Base-by-base conservation (phyloP, 2,888 invertebrate species). In the Phorcus lineatus region DNA sequence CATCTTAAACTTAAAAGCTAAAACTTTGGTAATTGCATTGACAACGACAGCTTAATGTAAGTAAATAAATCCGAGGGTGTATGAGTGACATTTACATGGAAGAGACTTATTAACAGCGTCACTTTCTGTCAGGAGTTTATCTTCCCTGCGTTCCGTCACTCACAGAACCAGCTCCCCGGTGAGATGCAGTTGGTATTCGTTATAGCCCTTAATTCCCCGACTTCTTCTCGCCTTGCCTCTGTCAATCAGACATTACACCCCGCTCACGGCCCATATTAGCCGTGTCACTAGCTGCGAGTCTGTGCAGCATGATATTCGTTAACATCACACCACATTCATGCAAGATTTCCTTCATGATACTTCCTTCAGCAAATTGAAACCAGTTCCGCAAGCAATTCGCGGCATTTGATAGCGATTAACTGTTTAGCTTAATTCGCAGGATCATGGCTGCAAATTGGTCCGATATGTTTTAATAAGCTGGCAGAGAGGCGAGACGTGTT, bases 291-390 rank as follows among this genome's bases (percentile, higher is more conserved):
- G 9, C 52, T 22, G 52, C n/a, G 19, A 22, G 19, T 53, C 31
- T 75, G 78, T 78, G 70, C 54, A 24, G 17, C 19, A 31, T 28
- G 54, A 31, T 52, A 19, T 67, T 78, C 53, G 78, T 78, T 78
- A 70, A 67, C 78, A 78, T 67, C 70, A 78, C 40, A 53, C 52
- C 52, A 31, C 47, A 24, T 53, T 78, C 24, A 19, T 47, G 36
- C 40, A 47, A 28, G 78, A 11, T 53, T 54, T 53, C 67, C 28
- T 36, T 36, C 67, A 70, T 74, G 78, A 62, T 70, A 78, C 78
- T 78, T 78, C 78, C 78, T 70, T 24, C 19, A 19, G 24, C 70
- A 78, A 78, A 78, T 78, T 78, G 78, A 78, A 78, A 78, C 47
- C 78, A 78, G 53, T 54, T 78, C 54, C 54, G 19, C 40, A 55